phyloP scores from a whole-genome alignment of 2,113 vertebrate genomes.

The Oryzias melastigma region DNA sequence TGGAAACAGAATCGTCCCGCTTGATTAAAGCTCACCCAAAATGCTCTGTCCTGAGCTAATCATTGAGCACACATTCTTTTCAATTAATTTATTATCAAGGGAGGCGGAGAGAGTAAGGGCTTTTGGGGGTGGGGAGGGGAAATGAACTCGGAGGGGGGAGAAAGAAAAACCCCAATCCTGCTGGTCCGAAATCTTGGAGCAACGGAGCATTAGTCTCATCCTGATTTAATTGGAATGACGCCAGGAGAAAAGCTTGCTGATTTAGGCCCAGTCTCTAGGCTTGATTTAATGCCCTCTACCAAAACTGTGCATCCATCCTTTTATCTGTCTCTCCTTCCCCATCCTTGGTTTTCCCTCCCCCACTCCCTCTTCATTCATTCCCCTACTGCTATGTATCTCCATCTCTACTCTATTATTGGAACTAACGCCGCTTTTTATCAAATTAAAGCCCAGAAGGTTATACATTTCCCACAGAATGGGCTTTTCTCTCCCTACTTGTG shows the following conservation, averaged over 20 bases:
- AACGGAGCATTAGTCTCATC: conserved; percentile 75
- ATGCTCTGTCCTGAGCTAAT: conserved; percentile 60
- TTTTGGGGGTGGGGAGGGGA: conserved; percentile 37
- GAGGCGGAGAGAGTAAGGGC: conserved; percentile 23
- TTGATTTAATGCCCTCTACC: conserved; percentile 85
- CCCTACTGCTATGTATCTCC: conserved; percentile 54
- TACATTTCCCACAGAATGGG: conserved; percentile 18
- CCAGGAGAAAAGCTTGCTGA: conserved; percentile 72
- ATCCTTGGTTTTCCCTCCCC: conserved; percentile 53
- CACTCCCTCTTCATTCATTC: conserved; percentile 43
- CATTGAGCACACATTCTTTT: conserved; percentile 69
- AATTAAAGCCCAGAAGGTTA: conserved; percentile 44
- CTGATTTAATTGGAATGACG: conserved; percentile 74
- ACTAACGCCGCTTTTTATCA: conserved; percentile 29
- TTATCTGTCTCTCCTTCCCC: conserved; percentile 74
- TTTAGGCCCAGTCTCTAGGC: conserved; percentile 83
- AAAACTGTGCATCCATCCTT: conserved; percentile 86
- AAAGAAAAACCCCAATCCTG: conserved; percentile 63
- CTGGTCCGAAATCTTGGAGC: conserved; percentile 59
- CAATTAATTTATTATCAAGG: conserved; percentile 73
- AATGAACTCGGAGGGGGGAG: conserved; percentile 34
- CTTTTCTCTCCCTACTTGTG: conserved; percentile 27
- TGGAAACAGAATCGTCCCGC: conserved; percentile 41
- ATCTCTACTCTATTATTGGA: conserved; percentile 57
- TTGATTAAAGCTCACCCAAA: conserved; percentile 63